Evolutionary conservation across 2,888 invertebrate species (phyloP), one percentile per base, ranked within the genome.

Genomic region (Microctonus aethiopoides): DNA sequence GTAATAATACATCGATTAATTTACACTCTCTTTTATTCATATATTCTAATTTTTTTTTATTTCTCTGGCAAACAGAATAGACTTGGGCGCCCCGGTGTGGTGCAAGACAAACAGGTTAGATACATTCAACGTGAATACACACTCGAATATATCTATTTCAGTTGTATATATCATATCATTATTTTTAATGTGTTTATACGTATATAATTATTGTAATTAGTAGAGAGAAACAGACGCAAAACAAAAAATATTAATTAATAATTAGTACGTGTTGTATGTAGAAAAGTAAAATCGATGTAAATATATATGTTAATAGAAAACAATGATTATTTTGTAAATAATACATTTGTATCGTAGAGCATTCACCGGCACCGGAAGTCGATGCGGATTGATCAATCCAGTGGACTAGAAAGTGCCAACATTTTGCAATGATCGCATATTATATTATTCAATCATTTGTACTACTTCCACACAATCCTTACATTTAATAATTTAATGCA

Each of bases 11-110:
- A 22, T 20, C 7, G 34, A 36, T 34, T 26, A 10, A 24, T 46
- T 63, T 11, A 16, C 60, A 52, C 32, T 26, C 24, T 34, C 20
- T n/a, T 34, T 39, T 11, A 51, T 26, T 67, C 69, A 16, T 59
- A 59, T 41, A 70, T 65, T 65, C 68, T 72, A 67, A 73, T 56
- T 73, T 64, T 73, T 76, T 75, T 77, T 80, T 77, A 77, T 80
- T 80, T 89, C 89, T 89, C 88, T 88, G 89, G 88, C 89, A 88
- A 91, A 89, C 90, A 91, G 91, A 89, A 86, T 87, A 90, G 89
- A 87, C 87, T 90, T 88, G 90, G 90, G 88, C 93, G 94, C 87
- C 94, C 94, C 87, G 94, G 94, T 88, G 93, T 92, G 91, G 90
- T 94, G 89, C 91, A 91, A 86, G 88, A 89, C 36, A 90, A 91